phyloP scores from a whole-genome alignment of 2,888 invertebrate genomes.

The Acronicta aceris region DNA sequence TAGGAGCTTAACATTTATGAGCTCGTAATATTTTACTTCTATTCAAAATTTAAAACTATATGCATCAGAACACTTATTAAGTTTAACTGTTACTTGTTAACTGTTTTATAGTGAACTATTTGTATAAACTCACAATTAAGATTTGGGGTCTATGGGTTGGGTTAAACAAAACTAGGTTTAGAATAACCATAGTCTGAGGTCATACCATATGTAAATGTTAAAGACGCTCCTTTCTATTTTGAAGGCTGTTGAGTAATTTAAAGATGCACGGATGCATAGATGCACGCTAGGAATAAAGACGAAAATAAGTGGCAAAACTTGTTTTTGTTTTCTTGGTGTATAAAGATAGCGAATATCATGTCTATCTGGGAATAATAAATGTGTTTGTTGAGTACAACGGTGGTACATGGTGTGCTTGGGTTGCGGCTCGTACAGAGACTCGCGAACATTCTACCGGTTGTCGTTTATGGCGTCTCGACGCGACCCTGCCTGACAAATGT shows the following conservation, averaged over 20 bases:
- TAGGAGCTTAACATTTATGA: slow-evolving; percentile 1
- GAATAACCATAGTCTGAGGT: slow-evolving; percentile 41
- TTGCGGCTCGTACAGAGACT: slow-evolving; percentile 46
- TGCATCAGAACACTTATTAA: slow-evolving; percentile 14
- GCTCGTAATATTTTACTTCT: slow-evolving; percentile 2
- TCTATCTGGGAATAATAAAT: slow-evolving; percentile 54
- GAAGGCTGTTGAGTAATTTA: slow-evolving; percentile 47
- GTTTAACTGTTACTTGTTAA: slow-evolving; percentile 24
- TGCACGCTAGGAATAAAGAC: slow-evolving; percentile 27
- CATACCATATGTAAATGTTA: slow-evolving; percentile 41
- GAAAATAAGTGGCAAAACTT: slow-evolving; percentile 41
- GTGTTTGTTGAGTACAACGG: slow-evolving; percentile 48
- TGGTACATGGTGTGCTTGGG: slow-evolving; percentile 51
- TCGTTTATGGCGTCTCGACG: slow-evolving; percentile 71
- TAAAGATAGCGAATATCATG: slow-evolving; percentile 51
- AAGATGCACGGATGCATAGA: slow-evolving; percentile 42
- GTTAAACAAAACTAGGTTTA: slow-evolving; percentile 45
- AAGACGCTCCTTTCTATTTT: slow-evolving; percentile 49
- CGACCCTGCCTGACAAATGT: slow-evolving; percentile 62
- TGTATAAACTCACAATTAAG: slow-evolving; percentile 28
- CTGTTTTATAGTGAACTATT: slow-evolving; percentile 21
- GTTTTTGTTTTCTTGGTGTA: slow-evolving; percentile 37
- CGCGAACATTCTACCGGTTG: slow-evolving; percentile 75
- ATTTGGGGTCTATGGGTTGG: slow-evolving; percentile 40
- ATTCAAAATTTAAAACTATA: slow-evolving; percentile 1